A percentile compares a stretch with the other conserved stretches of the same genome.
phyloP scores from a whole-genome alignment of 2,888 invertebrate genomes.

The Cryptocephalus primarius region DNA sequence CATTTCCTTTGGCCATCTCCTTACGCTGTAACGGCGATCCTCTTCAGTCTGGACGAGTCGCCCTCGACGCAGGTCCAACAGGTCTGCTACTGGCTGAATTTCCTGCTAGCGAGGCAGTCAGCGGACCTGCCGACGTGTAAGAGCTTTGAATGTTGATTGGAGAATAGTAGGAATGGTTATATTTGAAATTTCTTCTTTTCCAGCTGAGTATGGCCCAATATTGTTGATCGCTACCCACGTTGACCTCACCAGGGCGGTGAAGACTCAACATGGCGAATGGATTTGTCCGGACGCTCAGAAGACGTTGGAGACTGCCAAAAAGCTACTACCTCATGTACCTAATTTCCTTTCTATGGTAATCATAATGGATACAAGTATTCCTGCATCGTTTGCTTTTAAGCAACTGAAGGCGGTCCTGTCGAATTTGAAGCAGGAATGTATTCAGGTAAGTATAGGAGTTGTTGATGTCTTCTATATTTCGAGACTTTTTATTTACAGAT shows the following conservation, averaged over 20 bases:
- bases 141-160: constrained; percentile 5
- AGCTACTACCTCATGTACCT: constrained; percentile 44
- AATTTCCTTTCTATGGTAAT: constrained; percentile 46
- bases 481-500: too few relatives aligned
- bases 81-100: constrained; percentile 64
- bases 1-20: constrained; percentile 51
- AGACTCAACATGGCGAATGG: constrained; percentile 46
- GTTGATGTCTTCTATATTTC: too few relatives aligned
- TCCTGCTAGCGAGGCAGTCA: constrained; percentile 50
- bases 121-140: constrained; percentile 38
- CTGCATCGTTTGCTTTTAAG: constrained; percentile 50
- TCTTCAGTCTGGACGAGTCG: constrained; percentile 57
- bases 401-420: constrained; percentile 45
- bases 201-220: constrained; percentile 51
- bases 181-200: background rate
- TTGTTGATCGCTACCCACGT: constrained; percentile 54
- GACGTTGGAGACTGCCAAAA: constrained; percentile 36
- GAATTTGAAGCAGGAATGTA: constrained; percentile 41
- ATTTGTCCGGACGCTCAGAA: constrained; percentile 45
- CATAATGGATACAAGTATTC: constrained; percentile 51
- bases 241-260: constrained; percentile 41
- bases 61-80: constrained; percentile 55
- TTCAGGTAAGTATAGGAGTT: constrained; percentile 35
- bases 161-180: too few relatives aligned
- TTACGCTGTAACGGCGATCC: constrained; percentile 41